A percentile compares a stretch with the other conserved stretches of the same genome.
Evolutionary conservation across 2,797 vertebrate species (phyloP).

Genomic region (Furcifer pardalis): DNA sequence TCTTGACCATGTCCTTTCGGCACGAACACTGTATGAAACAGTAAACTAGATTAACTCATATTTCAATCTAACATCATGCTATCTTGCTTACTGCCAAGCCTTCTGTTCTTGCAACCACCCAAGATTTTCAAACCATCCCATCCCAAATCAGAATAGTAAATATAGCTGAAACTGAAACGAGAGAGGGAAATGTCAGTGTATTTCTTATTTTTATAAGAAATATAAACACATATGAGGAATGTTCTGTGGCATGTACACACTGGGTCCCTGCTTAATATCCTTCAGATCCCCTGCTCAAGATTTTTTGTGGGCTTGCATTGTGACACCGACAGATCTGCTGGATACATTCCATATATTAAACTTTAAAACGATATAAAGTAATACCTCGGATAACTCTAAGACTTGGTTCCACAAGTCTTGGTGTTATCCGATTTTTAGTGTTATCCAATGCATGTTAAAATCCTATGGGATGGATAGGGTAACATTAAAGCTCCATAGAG

Average conservation of each 20-base stretch:
- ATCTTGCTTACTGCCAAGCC: conserved; percentile 6
- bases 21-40: conserved; percentile 88
- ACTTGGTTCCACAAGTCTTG: no score
- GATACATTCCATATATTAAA: background rate
- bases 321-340: background rate
- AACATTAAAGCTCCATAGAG: no score
- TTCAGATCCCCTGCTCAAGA: background rate
- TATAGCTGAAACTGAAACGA: background rate
- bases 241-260: background rate
- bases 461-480: no score
- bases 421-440: no score
- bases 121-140: background rate
- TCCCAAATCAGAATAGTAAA: background rate
- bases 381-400: no score
- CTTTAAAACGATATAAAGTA: background rate
- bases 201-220: no score
- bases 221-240: background rate
- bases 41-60: conserved; percentile 23
- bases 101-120: background rate
- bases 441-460: no score
- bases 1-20: conserved; percentile 98
- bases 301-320: background rate
- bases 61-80: conserved; percentile 3
- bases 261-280: background rate
- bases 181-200: background rate